Evolutionary conservation across 2,888 invertebrate species (phyloP).

Genomic region (Cyclophora punctaria): DNA sequence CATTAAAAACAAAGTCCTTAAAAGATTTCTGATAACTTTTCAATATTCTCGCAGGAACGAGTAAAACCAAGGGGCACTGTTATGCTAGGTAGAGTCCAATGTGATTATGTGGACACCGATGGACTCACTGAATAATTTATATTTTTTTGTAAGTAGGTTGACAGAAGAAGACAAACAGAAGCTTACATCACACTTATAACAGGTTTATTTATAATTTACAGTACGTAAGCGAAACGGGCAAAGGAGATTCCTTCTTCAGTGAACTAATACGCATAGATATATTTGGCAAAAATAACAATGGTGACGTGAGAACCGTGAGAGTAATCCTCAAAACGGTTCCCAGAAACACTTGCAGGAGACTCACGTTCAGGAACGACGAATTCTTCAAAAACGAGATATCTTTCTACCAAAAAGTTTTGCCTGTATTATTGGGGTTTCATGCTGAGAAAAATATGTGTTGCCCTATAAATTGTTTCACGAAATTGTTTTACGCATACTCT

Average conservation of each 20-base stretch:
- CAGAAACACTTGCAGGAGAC: slow-evolving; percentile 74
- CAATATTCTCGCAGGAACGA: no score
- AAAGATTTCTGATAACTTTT: no score
- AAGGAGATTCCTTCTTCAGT: slow-evolving; percentile 83
- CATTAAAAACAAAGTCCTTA: no score
- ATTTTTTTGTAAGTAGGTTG: no score
- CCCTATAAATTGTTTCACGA: slow-evolving; percentile 69
- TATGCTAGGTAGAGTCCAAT: no score
- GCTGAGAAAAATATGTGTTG: slow-evolving; percentile 45
- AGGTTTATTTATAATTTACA: slow-evolving; percentile 17
- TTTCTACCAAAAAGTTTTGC: slow-evolving; percentile 76
- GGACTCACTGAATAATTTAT: no score
- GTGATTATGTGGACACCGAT: no score
- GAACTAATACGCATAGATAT: slow-evolving; percentile 77
- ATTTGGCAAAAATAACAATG: slow-evolving; percentile 45
- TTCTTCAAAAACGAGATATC: slow-evolving; percentile 82
- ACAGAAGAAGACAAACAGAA: no score
- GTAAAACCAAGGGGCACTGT: no score
- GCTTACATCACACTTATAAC: no score
- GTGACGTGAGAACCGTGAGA: slow-evolving; percentile 47
- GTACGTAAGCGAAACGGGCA: slow-evolving; percentile 64
- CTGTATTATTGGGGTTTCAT: slow-evolving; percentile 60
- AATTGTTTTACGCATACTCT: slow-evolving; percentile 54
- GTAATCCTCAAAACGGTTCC: slow-evolving; percentile 81
- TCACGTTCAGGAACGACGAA: slow-evolving; percentile 78